Conservation (phyloP, 2,113 vertebrate genomes). For the Cyanocitta stelleri region DNA sequence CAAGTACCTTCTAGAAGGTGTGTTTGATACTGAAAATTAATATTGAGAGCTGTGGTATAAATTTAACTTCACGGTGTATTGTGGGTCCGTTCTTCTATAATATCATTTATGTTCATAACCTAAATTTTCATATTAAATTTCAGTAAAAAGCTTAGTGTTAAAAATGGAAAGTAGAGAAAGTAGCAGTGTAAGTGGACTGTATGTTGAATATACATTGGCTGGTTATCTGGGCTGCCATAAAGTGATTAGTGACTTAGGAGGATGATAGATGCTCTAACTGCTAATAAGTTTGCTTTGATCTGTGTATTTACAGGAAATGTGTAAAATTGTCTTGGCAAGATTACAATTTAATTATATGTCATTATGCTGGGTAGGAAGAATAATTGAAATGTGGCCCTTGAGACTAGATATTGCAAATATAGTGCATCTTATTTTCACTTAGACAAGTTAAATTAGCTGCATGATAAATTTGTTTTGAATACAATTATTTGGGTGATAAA, state of each 20-base stretch:
- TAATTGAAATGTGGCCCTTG: constrained; percentile 75
- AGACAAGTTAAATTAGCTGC: constrained; percentile 75
- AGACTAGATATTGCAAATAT: constrained; percentile 70
- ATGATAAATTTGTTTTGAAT: constrained; percentile 75
- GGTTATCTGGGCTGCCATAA: constrained; percentile 37
- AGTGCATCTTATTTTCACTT: constrained; percentile 75
- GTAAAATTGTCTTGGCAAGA: constrained; percentile 67
- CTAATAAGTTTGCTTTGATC: constrained; percentile 70
- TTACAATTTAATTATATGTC: constrained; percentile 73
- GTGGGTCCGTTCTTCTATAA: background rate
- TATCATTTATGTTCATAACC: background rate
- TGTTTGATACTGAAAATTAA: background rate
- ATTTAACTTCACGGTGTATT: background rate
- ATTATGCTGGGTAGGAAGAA: constrained; percentile 72
- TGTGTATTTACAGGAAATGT: constrained; percentile 68
- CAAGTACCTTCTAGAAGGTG: background rate
- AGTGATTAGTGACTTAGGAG: constrained; percentile 52
- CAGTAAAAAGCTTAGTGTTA: background rate
- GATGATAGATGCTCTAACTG: constrained; percentile 57
- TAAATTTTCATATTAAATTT: background rate
- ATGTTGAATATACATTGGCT: constrained; percentile 34
- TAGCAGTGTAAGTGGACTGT: background rate
- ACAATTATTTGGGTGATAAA: constrained; percentile 74
- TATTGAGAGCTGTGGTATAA: background rate
- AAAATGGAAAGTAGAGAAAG: constrained; percentile 8